phyloP scores from a whole-genome alignment of 2,113 vertebrate species.

The Eptesicus fuscus region DNA sequence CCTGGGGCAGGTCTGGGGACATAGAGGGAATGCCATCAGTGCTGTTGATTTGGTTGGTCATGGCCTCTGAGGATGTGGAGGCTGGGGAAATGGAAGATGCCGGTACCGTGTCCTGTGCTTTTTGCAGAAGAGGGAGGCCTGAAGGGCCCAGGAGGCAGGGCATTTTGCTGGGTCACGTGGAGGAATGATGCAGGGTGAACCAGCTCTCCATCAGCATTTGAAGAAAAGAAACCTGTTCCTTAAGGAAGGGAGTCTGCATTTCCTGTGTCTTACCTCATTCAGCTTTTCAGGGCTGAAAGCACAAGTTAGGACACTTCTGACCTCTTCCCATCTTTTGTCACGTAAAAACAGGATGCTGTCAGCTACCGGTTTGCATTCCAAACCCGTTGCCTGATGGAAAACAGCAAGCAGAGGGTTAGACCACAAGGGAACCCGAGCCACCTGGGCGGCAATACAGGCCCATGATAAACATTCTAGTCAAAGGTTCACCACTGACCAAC shows the following conservation, averaged over 20 bases:
- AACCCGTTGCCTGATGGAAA: slow-evolving; percentile 71
- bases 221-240: not conserved
- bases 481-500: not conserved
- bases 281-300: slow-evolving; percentile 89
- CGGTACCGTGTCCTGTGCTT: accelerated
- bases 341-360: slow-evolving; percentile 91
- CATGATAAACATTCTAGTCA: not conserved
- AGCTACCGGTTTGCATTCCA: slow-evolving; percentile 85
- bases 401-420: slow-evolving; percentile 42
- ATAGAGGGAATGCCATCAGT: accelerated
- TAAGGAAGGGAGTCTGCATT: not conserved
- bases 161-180: not conserved
- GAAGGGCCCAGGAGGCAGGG: accelerated
- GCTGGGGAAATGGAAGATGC: not conserved
- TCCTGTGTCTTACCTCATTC: slow-evolving; percentile 84
- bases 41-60: not conserved
- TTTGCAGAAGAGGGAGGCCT: not conserved
- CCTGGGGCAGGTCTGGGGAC: not conserved
- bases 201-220: accelerated
- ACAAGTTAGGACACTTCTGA: slow-evolving; percentile 86
- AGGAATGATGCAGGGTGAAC: accelerated
- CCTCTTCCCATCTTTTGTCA: slow-evolving; percentile 90
- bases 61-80: not conserved
- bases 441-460: not conserved
- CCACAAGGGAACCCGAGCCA: not conserved